Conservation (phyloP, 2,888 invertebrate species). For the Drosophila kanekoi region DNA sequence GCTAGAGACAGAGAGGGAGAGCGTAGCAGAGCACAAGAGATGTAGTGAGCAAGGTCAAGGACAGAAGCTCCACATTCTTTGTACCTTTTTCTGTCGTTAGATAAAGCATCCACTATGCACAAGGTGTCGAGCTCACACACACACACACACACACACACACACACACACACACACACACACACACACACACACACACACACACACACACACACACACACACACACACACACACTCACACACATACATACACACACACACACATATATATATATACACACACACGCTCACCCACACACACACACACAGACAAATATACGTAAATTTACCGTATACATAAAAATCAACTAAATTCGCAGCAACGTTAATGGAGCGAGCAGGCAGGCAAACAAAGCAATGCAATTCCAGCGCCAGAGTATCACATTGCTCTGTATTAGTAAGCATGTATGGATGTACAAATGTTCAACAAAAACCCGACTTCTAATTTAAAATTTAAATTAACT, state of each 20-base stretch:
- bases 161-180: not conserved
- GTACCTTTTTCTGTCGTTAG: slow-evolving; percentile 56
- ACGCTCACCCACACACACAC: slow-evolving; percentile 14
- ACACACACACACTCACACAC: slow-evolving; percentile 14
- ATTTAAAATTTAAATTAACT: slow-evolving; percentile 17
- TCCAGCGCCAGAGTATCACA: slow-evolving; percentile 25
- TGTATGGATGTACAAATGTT: not conserved
- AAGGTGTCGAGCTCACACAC: slow-evolving; percentile 18
- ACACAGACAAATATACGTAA: slow-evolving; percentile 5
- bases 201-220: slow-evolving; percentile 15
- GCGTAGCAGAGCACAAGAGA: slow-evolving; percentile 25
- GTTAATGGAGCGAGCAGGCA: slow-evolving; percentile 30
- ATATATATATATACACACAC: too few species aligned
- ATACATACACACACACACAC: slow-evolving; percentile 13
- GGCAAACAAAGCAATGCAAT: slow-evolving; percentile 36
- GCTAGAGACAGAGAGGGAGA: slow-evolving; percentile 15
- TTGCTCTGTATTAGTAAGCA: slow-evolving; percentile 1
- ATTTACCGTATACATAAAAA: slow-evolving; percentile 20
- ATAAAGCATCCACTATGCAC: slow-evolving; percentile 67
- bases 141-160: slow-evolving; percentile 13
- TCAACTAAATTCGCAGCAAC: slow-evolving; percentile 20
- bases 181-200: too few species aligned
- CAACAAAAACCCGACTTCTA: not conserved
- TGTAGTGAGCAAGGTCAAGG: slow-evolving; percentile 75
- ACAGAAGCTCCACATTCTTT: slow-evolving; percentile 62